A percentile compares a stretch with the other conserved stretches of the same genome.
Conservation (phyloP, 2,888 invertebrate genomes). For the Thysanoteuthis rhombus region DNA sequence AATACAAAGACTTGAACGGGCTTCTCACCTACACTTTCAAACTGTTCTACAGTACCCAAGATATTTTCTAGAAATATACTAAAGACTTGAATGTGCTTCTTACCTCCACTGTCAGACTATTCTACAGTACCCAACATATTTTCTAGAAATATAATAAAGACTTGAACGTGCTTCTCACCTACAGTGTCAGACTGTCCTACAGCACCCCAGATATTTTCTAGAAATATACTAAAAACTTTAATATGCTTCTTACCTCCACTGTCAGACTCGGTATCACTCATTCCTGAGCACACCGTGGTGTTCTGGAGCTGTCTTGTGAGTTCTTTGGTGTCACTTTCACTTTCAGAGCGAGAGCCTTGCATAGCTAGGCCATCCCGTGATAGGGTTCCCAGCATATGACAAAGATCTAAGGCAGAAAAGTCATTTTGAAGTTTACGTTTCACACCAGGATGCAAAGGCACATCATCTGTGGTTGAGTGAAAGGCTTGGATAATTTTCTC, state of each 20-base stretch:
- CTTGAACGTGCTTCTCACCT: no score
- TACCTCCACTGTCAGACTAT: no score
- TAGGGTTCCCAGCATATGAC: not conserved
- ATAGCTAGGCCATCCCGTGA: not conserved
- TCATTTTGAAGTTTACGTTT: conserved; percentile 49
- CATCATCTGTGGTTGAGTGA: conserved; percentile 41
- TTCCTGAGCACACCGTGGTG: conserved; percentile 15
- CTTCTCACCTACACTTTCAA: no score
- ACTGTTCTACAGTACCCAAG: no score
- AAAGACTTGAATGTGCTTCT: no score
- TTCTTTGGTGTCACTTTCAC: not conserved
- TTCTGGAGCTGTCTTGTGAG: conserved; percentile 28
- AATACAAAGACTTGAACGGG: no score
- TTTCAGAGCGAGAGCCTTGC: not conserved
- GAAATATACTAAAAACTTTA: no score
- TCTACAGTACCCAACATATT: no score
- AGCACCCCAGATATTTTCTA: no score
- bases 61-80: no score
- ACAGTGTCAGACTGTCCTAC: no score
- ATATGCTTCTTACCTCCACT: conserved; percentile 31
- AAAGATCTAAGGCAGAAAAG: conserved; percentile 20
- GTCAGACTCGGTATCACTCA: conserved; percentile 29
- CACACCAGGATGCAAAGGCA: conserved; percentile 41
- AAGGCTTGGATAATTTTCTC: conserved; percentile 40
- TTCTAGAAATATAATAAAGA: no score